Percentiles rank a stretch among this genome's conserved stretches.
Conservation (phyloP, 2,113 vertebrate genomes). For the Cyprinus carpio region DNA sequence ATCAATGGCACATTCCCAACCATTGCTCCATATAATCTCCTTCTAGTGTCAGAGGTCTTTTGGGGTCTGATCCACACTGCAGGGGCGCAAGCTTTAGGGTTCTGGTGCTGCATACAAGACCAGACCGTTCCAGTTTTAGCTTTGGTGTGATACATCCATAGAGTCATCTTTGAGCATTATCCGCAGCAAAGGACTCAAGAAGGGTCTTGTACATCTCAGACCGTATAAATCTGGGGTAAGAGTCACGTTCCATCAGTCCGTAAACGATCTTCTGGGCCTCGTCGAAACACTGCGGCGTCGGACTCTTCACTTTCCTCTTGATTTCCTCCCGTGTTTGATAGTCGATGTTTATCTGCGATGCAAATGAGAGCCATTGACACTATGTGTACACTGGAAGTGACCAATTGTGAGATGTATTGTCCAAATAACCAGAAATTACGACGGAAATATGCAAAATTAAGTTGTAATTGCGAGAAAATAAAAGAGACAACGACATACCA, state of each 20-base stretch:
- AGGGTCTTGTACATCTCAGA: slow-evolving; percentile 86
- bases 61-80: not conserved
- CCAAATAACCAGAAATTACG: not conserved
- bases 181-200: slow-evolving; percentile 80
- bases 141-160: not conserved
- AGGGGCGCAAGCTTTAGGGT: not conserved
- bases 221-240: slow-evolving; percentile 82
- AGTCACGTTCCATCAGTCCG: slow-evolving; percentile 85
- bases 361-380: slow-evolving; percentile 36
- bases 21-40: not conserved
- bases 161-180: slow-evolving; percentile 72
- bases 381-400: not conserved
- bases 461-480: not conserved
- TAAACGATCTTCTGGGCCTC: slow-evolving; percentile 86
- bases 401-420: not conserved
- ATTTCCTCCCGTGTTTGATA: slow-evolving; percentile 79
- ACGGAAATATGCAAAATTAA: not conserved
- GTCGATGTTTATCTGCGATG: slow-evolving; percentile 85
- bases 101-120: not conserved
- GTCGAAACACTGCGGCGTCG: slow-evolving; percentile 80
- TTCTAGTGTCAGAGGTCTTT: not conserved
- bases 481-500: not conserved
- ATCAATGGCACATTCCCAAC: not conserved
- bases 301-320: slow-evolving; percentile 76
- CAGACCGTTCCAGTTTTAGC: slow-evolving; percentile 69